Evolutionary conservation across 2,113 vertebrate species (phyloP).

Genomic region (Sciurus niger): DNA sequence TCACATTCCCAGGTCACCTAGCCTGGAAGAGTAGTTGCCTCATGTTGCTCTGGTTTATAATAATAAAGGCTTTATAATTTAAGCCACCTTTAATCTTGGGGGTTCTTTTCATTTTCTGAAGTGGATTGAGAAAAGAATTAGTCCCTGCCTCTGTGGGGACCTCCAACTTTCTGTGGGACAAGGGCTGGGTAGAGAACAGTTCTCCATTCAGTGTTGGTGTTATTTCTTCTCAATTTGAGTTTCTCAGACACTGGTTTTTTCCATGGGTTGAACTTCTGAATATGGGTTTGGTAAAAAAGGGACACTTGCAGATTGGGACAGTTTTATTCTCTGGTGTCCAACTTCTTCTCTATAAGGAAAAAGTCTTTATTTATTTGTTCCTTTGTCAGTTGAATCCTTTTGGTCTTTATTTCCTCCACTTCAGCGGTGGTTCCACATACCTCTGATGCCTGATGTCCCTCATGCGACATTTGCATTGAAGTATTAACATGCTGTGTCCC

Average conservation of each 20-base stretch:
- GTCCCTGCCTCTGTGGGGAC: not conserved
- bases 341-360: not conserved
- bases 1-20: not conserved
- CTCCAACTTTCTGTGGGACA: not conserved
- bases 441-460: not conserved
- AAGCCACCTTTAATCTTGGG: not conserved
- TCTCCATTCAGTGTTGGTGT: not conserved
- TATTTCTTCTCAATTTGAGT: not conserved
- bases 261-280: not conserved
- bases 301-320: not conserved
- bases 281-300: not conserved
- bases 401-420: not conserved
- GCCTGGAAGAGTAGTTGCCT: not conserved
- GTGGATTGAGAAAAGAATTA: not conserved
- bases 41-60: not conserved
- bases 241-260: not conserved
- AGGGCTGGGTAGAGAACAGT: not conserved
- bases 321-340: not conserved
- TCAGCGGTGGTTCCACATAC: not conserved
- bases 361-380: not conserved
- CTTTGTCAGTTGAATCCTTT: not conserved
- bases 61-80: conserved; percentile 64
- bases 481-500: not conserved
- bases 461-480: not conserved
- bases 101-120: not conserved